phyloP scores from a whole-genome alignment of 2,797 vertebrate species.

The Manis pentadactyla region DNA sequence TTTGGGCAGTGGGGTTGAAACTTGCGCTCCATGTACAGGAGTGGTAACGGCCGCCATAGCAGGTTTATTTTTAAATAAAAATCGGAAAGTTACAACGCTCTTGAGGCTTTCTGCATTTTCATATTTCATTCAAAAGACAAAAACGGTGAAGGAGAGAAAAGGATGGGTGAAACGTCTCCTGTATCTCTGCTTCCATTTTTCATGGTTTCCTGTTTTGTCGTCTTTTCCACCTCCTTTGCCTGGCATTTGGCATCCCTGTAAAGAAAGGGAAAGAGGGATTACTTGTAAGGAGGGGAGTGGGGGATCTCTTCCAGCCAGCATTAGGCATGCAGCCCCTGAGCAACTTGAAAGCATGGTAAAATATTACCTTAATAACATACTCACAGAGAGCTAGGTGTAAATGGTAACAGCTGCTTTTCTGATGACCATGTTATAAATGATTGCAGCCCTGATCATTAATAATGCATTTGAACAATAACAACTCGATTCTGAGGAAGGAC shows the following conservation, averaged over 20 bases:
- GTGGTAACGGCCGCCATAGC: not conserved
- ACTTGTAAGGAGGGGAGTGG: constrained; percentile 72
- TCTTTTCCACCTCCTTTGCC: constrained; percentile 6
- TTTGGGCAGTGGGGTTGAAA: constrained; percentile 54
- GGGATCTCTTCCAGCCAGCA: constrained; percentile 43
- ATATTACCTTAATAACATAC: constrained; percentile 82
- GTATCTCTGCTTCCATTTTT: constrained; percentile 55
- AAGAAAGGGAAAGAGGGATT: constrained; percentile 78
- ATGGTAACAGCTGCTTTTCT: constrained; percentile 81
- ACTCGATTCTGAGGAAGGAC: constrained; percentile 69
- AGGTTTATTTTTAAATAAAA: constrained; percentile 82
- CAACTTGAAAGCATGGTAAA: constrained; percentile 72
- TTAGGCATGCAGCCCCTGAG: constrained; percentile 77
- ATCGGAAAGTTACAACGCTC: constrained; percentile 68
- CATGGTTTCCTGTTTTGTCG: not conserved
- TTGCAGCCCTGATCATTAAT: constrained; percentile 72
- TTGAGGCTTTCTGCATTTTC: constrained; percentile 73
- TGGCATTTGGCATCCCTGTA: constrained; percentile 53
- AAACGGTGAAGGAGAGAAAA: not conserved
- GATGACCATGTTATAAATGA: constrained; percentile 78
- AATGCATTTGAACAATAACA: constrained; percentile 75
- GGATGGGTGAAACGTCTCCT: not conserved
- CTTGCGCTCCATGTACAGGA: not conserved
- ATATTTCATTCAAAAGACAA: constrained; percentile 68
- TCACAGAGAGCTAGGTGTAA: constrained; percentile 74